Evolutionary conservation across 2,888 invertebrate species (phyloP), one percentile per base, ranked within the genome.

Genomic region (Mylabris sibirica): DNA sequence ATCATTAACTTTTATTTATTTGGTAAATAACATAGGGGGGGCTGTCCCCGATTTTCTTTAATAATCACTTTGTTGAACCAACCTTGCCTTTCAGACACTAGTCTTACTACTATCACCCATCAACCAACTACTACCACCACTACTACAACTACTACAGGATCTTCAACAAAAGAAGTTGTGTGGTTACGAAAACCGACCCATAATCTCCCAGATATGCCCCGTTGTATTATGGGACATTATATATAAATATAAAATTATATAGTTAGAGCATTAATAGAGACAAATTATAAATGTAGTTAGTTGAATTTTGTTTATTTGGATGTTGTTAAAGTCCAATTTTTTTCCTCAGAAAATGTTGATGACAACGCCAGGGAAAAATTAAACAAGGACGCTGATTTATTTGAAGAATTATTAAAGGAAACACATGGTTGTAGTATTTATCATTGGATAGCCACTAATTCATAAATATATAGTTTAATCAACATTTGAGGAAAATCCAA

Each of bases 171-270:
- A 68, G 69, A 67, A 53, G 53, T 53, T 63, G 59, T 75, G 63
- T 74, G 75, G 68, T 74, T 78, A 60, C 75, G 81, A 67, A 79
- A 78, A 76, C 82, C 82, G 61, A 82, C 82, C 60, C 82, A 83
- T 75, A 82, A 82, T 75, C 87, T 89, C 81, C 89, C 89, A 81
- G 89, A 89, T 84, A 87, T 88, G 83, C 88, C 89, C 84, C 88
- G 89, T 84, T 88, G 88, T 86, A 87, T 89, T 85, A 88, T 89
- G 89, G 88, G 87, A 82, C 89, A 89, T 84, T 89, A 88, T 86
- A 87, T 89, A 80, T 89, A 75, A 72, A 68, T 53, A 14, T n/a
- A 38, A n/a, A 41, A 61, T 59, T 60, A 67, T 49, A n/a, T 64
- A 65, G 60, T 22, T 64, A 49, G 34, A 65, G 64, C 69, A n/a